Conservation (phyloP, 1,140 invertebrate genomes). For the Drosophila persimilis region DNA sequence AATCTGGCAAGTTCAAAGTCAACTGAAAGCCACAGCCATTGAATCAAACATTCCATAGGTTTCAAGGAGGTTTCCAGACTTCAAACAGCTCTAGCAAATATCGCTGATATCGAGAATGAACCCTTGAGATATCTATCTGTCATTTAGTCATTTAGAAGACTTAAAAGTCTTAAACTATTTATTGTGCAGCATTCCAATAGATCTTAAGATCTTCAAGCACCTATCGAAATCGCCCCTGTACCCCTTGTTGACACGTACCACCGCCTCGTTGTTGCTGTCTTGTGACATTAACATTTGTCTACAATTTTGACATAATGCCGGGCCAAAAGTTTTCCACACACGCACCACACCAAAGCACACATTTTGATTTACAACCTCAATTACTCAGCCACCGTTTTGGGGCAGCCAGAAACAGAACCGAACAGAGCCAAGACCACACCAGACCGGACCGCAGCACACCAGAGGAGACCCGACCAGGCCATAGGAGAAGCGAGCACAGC, state of each 20-base stretch:
- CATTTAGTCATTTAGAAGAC: too few species aligned
- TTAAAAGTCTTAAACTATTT: too few species aligned
- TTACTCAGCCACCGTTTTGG: slow-evolving; percentile 41
- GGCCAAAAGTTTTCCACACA: slow-evolving; percentile 27
- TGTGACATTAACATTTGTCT: slow-evolving; percentile 33
- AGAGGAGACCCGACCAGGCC: too few species aligned
- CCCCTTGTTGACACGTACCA: not conserved
- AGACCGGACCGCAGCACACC: not conserved
- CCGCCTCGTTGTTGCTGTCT: not conserved
- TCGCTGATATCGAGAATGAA: too few species aligned
- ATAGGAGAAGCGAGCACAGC: slow-evolving; percentile 30
- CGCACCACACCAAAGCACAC: not conserved
- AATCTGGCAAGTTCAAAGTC: not conserved
- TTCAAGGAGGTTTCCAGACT: too few species aligned
- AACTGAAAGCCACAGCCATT: too few species aligned
- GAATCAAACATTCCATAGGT: too few species aligned
- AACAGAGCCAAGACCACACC: too few species aligned
- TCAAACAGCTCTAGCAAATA: too few species aligned
- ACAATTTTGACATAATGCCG: slow-evolving; percentile 34
- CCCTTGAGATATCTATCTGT: too few species aligned
- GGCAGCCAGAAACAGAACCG: not conserved
- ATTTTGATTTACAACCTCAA: slow-evolving; percentile 47
- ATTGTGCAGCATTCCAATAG: too few species aligned
- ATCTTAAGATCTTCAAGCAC: not conserved
- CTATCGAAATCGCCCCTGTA: not conserved